Base-by-base conservation (phyloP, 2,797 vertebrate genomes). In the Euphonia xanthogaster region DNA sequence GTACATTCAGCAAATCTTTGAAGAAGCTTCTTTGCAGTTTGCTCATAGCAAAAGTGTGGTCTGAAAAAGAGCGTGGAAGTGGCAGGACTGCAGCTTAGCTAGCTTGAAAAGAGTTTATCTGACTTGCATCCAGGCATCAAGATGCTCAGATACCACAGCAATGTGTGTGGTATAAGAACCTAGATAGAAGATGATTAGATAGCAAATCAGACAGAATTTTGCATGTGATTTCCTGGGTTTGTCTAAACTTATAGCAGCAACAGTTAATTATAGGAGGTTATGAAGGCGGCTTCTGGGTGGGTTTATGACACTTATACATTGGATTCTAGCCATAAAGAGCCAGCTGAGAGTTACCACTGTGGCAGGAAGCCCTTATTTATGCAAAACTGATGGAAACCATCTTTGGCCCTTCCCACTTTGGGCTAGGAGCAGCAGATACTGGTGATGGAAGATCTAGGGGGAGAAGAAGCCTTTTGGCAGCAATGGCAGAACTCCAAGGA, bases 161-260 rank as follows among this genome's bases (percentile, higher is more conserved):
- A 77, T 94, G 96, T 93, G 87, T 97, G 94, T 94, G 76, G 91
- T 94, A 67, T 81, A 88, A 86, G 93, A 96, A 90, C 79, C 60
- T 95, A 95, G 95, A 97, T 95, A 86, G 86, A 90, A 75, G 66
- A 75, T 90, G 93, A 90, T 94, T 88, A 95, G 94, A 95, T 94
- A 91, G 60, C 24, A 78, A 91, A 94, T 93, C 82, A 90, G 72
- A 88, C 63, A 93, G 79, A 96, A 95, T 92, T 94, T 91, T 94
- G 82, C 94, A 86, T 86, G 80, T 95, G 84, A 93, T 94, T 95
- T 97, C 92, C 94, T 95, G 92, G 85, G 70, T 94, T 96, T 96
- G 91, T 92, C 94, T 95, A 75, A 96, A 94, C 89, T 93, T 94
- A 90, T 5, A 90, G 86, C 73, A 90, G 84, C 73, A 95, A 81